Base-by-base conservation (phyloP, 2,113 vertebrate genomes). In the Vidua chalybeata region DNA sequence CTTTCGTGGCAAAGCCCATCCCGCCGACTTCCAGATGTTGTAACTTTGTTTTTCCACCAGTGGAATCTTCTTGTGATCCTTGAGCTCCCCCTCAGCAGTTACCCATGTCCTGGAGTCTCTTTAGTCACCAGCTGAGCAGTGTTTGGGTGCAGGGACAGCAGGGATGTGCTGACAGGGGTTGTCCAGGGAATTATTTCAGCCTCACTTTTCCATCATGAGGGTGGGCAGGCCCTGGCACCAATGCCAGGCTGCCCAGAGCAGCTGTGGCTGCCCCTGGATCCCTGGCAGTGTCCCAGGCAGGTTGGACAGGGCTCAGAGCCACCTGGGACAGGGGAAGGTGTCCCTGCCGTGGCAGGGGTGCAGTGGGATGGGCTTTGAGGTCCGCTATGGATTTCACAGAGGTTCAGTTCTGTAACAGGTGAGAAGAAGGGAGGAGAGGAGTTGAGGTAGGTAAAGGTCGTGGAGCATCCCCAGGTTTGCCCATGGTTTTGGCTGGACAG, bases 281-380 rank as follows among this genome's bases (percentile, higher is more conserved):
- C 49, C 49, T 66, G 76, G 35, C 3, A 73, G 35, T 45, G 77
- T 1, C 59, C 76, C 3, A 51, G 85, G 31, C 31, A 37, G 76
- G 49, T 1, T 61, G 22, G 33, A 54, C 0, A 3, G 81, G 41
- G 35, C 72, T 86, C 2, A 43, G 76, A 56, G 49, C 58, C 16
- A 0, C 10, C 59, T 81, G 68, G 52, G 31, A 2, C 0, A 4
- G n/a, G 23, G 66, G 56, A 6, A 41, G n/a, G 41, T 26, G 67
- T 55, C 56, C 49, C 56, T 87, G 75, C 41, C 48, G 4, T 7
- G 73, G 63, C 54, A 37, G 63, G 45, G 39, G 7, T 22, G 72
- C 37, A 1, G 9, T 39, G n/a, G 48, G 51, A 2, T 46, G 61
- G 4, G 10, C 23, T 41, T 12, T 46, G 23, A 17, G 59, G 37